Percentiles rank a stretch among this genome's conserved stretches.
Evolutionary conservation across 1,140 invertebrate species (phyloP).

Genomic region (Diabrotica virgifera): DNA sequence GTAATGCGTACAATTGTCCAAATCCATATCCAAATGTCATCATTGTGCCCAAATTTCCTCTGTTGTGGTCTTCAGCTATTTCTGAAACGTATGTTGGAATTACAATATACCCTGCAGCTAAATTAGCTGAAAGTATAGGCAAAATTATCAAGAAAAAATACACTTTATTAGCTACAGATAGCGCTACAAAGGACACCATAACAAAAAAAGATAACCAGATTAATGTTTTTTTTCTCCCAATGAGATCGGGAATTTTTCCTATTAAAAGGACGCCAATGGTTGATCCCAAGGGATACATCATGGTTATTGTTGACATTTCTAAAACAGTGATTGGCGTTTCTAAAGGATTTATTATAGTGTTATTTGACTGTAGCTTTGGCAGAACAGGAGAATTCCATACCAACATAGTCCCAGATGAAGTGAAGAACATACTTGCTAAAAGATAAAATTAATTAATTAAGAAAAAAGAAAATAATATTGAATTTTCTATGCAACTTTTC

Average conservation of each 20-base stretch:
- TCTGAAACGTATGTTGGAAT: constrained; percentile 54
- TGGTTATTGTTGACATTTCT: constrained; percentile 76
- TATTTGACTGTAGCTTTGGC: constrained; percentile 50
- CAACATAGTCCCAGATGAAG: background rate
- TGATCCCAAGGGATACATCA: constrained; percentile 73
- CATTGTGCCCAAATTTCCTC: constrained; percentile 55
- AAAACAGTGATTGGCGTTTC: constrained; percentile 47
- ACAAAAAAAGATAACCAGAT: constrained; percentile 46
- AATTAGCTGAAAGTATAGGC: constrained; percentile 48
- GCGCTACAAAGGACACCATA: constrained; percentile 45
- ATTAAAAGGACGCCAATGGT: constrained; percentile 46
- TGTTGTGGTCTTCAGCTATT: constrained; percentile 46
- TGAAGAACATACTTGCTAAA: background rate
- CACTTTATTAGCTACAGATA: constrained; percentile 45
- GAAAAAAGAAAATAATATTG: no score
- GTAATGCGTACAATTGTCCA: constrained; percentile 49
- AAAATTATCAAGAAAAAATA: constrained; percentile 46
- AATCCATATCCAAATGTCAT: constrained; percentile 53
- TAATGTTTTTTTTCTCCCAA: constrained; percentile 49
- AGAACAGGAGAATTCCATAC: constrained; percentile 69
- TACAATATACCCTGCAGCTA: constrained; percentile 49
- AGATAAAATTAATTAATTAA: background rate
- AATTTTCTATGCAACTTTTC: no score
- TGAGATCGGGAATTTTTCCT: constrained; percentile 38
- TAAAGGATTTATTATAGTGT: constrained; percentile 34